Percentiles rank a stretch among this genome's conserved stretches.
Evolutionary conservation across 1,140 invertebrate genomes (phyloP).

Genomic region (Platyscapa corneri): DNA sequence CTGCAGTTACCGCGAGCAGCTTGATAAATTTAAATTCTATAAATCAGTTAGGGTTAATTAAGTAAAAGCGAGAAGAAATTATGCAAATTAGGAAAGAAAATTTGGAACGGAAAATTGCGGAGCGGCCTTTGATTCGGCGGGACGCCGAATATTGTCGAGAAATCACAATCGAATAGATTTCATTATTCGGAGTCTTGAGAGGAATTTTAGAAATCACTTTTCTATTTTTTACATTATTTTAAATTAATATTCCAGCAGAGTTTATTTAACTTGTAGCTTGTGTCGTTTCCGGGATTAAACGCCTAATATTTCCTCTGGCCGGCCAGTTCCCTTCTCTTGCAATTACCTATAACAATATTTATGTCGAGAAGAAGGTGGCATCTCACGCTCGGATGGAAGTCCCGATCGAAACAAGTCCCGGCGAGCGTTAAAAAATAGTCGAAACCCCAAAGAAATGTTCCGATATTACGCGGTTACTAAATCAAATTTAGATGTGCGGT

Average conservation of each 20-base stretch:
- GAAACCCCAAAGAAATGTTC: background rate
- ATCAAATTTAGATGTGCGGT: constrained; percentile 16
- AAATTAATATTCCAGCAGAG: background rate
- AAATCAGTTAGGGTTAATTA: background rate
- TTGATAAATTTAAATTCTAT: too few relatives aligned
- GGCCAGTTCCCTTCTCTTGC: background rate
- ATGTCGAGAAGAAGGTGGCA: background rate
- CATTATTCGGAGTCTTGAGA: background rate
- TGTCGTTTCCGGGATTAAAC: background rate
- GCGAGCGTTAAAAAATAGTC: background rate
- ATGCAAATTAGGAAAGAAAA: background rate
- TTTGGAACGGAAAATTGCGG: background rate
- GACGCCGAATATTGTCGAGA: background rate
- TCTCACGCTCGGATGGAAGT: too few relatives aligned
- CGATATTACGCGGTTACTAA: background rate
- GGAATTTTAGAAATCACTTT: background rate
- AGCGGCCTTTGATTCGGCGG: background rate
- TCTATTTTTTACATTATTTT: background rate
- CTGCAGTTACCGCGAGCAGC: too few relatives aligned
- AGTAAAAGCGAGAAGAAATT: background rate
- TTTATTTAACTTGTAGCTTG: background rate
- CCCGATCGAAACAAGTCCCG: too few relatives aligned
- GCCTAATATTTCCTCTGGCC: background rate
- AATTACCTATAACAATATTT: background rate
- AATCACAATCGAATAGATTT: background rate